Conservation (phyloP, 35 echinoderm and acorn worm genomes). For the Apostichopus parvimensis region DNA sequence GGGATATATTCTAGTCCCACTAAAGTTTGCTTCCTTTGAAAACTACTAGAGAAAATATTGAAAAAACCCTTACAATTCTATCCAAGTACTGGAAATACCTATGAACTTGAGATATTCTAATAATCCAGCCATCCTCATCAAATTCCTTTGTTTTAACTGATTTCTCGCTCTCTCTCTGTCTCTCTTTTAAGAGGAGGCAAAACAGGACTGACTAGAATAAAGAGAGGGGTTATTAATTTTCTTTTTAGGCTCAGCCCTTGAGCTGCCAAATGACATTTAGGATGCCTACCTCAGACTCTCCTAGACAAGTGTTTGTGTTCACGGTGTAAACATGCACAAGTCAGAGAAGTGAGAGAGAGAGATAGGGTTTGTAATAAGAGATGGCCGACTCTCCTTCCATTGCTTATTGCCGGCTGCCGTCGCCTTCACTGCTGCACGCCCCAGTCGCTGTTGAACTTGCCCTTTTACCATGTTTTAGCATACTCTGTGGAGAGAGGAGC, state of each 20-base stretch:
- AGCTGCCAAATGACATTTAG: conserved; percentile 38
- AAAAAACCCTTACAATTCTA: background rate
- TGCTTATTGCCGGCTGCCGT: background rate
- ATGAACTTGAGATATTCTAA: too few species aligned
- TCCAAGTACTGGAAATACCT: background rate
- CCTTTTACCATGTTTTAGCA: conserved; percentile 15
- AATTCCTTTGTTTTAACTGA: background rate
- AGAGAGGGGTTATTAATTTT: background rate
- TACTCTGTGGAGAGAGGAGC: background rate
- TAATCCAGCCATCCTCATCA: background rate
- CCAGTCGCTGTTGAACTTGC: conserved; percentile 1
- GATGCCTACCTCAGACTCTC: conserved; percentile 1
- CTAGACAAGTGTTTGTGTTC: conserved; percentile 45
- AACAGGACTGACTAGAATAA: background rate
- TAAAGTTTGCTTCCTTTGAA: too few species aligned
- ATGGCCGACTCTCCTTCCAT: background rate
- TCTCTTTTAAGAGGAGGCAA: too few species aligned
- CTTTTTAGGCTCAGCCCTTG: background rate
- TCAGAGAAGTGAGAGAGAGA: background rate
- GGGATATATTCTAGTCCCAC: too few species aligned
- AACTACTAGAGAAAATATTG: too few species aligned
- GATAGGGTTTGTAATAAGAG: conserved; percentile 8
- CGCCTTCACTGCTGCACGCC: background rate
- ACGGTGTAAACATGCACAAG: conserved; percentile 27
- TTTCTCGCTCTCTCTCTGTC: background rate